Percentiles rank a stretch among this genome's conserved stretches.
Conservation (phyloP, 2,888 invertebrate genomes). For the Augiades crinisus region DNA sequence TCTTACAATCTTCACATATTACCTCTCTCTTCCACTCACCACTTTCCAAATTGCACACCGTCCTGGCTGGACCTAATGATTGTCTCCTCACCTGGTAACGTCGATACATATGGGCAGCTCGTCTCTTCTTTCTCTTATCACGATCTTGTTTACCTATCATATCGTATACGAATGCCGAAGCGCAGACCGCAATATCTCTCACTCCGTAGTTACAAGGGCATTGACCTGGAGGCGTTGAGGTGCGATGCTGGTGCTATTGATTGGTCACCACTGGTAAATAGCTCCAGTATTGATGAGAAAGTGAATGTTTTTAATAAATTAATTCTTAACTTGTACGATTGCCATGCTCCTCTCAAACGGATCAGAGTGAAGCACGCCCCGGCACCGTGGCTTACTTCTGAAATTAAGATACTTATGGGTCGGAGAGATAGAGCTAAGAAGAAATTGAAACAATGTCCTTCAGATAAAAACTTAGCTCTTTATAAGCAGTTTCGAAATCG, state of each 20-base stretch:
- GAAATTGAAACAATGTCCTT: not conserved
- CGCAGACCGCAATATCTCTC: not conserved
- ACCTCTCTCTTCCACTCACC: not conserved
- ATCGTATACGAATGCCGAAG: not conserved
- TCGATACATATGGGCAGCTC: not conserved
- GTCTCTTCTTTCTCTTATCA: not conserved
- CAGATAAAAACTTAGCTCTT: not conserved
- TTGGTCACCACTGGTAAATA: not conserved
- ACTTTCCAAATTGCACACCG: not conserved
- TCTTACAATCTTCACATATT: not conserved
- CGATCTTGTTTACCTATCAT: not conserved
- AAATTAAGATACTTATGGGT: not conserved
- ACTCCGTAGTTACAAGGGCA: not conserved
- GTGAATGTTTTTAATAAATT: too few species aligned
- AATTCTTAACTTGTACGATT: not conserved
- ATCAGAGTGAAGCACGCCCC: slow-evolving; percentile 3
- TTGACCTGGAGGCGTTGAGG: not conserved
- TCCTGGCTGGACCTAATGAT: not conserved
- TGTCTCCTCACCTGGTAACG: not conserved
- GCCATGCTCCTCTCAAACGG: slow-evolving; percentile 6
- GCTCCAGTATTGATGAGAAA: not conserved
- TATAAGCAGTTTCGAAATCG: slow-evolving; percentile 12
- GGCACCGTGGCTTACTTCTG: slow-evolving; percentile 10
- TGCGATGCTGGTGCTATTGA: not conserved
- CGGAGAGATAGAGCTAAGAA: slow-evolving; percentile 12